These are phyloP conservation scores for Tichodroma muraria DNA, from an alignment of 2,113 vertebrate genomes.

Conservation along the genomic window DNA sequence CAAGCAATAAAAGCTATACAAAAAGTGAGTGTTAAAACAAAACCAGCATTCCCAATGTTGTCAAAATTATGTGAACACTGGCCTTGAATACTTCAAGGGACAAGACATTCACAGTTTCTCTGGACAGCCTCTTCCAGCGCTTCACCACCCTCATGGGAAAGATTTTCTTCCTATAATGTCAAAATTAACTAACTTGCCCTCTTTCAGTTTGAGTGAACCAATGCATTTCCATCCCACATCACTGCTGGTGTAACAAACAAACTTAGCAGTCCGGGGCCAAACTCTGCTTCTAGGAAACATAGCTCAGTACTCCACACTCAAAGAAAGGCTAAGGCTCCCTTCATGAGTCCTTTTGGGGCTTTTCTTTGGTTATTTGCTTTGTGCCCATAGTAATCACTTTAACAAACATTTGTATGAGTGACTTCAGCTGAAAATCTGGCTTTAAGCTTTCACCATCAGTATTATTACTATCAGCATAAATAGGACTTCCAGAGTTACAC, in stretches of 20 bases:
- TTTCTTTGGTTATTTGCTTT: background rate
- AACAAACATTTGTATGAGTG: background rate
- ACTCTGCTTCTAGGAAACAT: background rate
- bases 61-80: background rate
- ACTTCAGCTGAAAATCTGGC: background rate
- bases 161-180: too few species aligned
- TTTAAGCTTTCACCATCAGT: background rate
- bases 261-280: background rate
- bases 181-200: too few species aligned
- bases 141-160: too few species aligned
- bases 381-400: background rate
- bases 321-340: background rate
- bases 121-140: too few species aligned
- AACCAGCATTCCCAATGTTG: background rate
- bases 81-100: too few species aligned
- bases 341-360: background rate
- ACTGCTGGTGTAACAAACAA: background rate
- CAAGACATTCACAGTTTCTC: too few species aligned
- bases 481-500: background rate
- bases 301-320: background rate
- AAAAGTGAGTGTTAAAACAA: background rate
- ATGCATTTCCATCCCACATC: background rate
- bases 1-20: background rate
- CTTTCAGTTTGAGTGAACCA: background rate
- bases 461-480: background rate